phyloP scores from a whole-genome alignment of 2,113 vertebrate species.

The Pseudopodoces humilis region DNA sequence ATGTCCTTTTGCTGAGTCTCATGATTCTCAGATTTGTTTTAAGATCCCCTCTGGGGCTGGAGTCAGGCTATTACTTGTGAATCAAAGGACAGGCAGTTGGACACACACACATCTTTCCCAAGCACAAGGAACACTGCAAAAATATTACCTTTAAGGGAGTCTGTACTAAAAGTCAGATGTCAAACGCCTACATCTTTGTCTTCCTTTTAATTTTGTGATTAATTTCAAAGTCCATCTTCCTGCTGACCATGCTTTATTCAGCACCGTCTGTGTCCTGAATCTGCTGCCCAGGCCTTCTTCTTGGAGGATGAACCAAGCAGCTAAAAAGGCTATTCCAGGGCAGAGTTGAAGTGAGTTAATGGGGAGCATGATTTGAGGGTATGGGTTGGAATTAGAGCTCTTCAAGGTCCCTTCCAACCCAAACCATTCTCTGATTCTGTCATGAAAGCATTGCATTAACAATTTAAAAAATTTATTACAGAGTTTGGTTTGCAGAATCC shows the following conservation, averaged over 20 bases:
- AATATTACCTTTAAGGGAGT: neutral
- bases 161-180: neutral
- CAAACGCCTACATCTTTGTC: neutral
- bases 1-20: constrained; percentile 10
- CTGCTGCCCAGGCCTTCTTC: neutral
- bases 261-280: neutral
- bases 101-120: neutral
- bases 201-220: neutral
- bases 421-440: neutral
- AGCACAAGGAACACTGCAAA: neutral
- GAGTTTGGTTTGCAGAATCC: neutral
- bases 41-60: neutral
- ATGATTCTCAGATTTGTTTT: neutral
- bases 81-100: neutral
- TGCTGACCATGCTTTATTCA: neutral
- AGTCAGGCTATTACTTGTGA: neutral
- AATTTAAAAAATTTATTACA: neutral
- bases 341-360: neutral
- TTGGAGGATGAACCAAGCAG: neutral
- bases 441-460: neutral
- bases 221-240: neutral
- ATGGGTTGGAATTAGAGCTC: neutral
- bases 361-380: neutral
- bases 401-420: neutral
- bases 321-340: neutral